Evolutionary conservation across 2,888 invertebrate genomes (phyloP).

Genomic region (Timema cristinae): DNA sequence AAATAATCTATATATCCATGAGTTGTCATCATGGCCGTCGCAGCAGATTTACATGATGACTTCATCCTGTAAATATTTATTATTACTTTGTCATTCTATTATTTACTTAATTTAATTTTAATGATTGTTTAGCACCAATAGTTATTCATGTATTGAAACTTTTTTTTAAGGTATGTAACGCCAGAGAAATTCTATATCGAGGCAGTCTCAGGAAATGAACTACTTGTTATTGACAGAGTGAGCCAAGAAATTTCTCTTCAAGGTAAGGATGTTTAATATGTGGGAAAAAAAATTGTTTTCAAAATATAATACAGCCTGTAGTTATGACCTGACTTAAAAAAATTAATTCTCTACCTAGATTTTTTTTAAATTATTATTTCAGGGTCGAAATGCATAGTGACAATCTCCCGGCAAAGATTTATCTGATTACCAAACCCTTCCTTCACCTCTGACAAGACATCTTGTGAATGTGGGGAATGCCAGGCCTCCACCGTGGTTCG

Average conservation of each 20-base stretch:
- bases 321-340: neutral
- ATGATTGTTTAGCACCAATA: neutral
- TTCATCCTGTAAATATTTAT: slow-evolving; percentile 26
- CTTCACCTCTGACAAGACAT: too few species aligned
- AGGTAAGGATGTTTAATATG: slow-evolving; percentile 49
- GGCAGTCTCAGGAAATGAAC: slow-evolving; percentile 68
- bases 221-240: slow-evolving; percentile 80
- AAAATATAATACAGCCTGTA: neutral
- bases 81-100: neutral
- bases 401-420: too few species aligned
- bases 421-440: too few species aligned
- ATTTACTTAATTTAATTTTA: slow-evolving; percentile 7
- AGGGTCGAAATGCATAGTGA: too few species aligned
- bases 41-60: slow-evolving; percentile 26
- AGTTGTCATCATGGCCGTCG: slow-evolving; percentile 20
- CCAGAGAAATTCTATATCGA: slow-evolving; percentile 86
- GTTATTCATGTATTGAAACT: slow-evolving; percentile 16
- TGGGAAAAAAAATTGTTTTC: neutral
- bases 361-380: too few species aligned
- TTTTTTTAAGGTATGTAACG: slow-evolving; percentile 70
- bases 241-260: slow-evolving; percentile 67
- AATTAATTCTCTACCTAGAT: too few species aligned
- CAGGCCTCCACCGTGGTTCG: too few species aligned
- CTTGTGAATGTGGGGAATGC: too few species aligned
- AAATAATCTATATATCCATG: too few species aligned